These are phyloP conservation scores for Drosophila neocordata DNA, from an alignment of 1,140 invertebrate species.

Conservation along the genomic window DNA sequence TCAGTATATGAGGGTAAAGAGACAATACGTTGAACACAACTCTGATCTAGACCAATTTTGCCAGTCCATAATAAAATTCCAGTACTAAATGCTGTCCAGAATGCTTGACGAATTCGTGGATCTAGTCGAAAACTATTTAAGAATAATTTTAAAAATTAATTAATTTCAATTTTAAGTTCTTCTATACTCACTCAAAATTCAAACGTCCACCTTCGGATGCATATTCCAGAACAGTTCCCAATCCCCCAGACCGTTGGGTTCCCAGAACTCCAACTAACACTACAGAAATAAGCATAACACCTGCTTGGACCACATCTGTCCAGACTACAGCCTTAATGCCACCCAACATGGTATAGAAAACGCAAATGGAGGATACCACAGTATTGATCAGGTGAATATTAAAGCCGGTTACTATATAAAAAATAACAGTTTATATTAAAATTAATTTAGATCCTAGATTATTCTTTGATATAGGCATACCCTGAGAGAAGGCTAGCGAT, in stretches of 20 bases:
- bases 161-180: not conserved
- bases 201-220: slow-evolving; percentile 85
- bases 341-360: slow-evolving; percentile 92
- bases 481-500: slow-evolving; percentile 90
- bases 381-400: slow-evolving; percentile 88
- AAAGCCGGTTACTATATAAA: slow-evolving; percentile 87
- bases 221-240: slow-evolving; percentile 86
- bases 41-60: slow-evolving; percentile 72
- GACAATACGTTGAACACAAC: slow-evolving; percentile 74
- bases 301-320: slow-evolving; percentile 92
- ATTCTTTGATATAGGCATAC: slow-evolving; percentile 76
- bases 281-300: slow-evolving; percentile 89
- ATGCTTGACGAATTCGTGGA: slow-evolving; percentile 57
- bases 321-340: slow-evolving; percentile 94
- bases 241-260: slow-evolving; percentile 86
- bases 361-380: slow-evolving; percentile 89
- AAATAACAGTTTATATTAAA: slow-evolving; percentile 67
- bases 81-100: slow-evolving; percentile 50
- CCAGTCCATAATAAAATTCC: slow-evolving; percentile 68
- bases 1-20: slow-evolving; percentile 65
- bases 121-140: slow-evolving; percentile 58
- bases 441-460: slow-evolving; percentile 45
- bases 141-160: not conserved
- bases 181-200: slow-evolving; percentile 85
- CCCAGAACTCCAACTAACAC: slow-evolving; percentile 88